Conservation (phyloP, 1,140 invertebrate genomes). For the Cydia splendana region DNA sequence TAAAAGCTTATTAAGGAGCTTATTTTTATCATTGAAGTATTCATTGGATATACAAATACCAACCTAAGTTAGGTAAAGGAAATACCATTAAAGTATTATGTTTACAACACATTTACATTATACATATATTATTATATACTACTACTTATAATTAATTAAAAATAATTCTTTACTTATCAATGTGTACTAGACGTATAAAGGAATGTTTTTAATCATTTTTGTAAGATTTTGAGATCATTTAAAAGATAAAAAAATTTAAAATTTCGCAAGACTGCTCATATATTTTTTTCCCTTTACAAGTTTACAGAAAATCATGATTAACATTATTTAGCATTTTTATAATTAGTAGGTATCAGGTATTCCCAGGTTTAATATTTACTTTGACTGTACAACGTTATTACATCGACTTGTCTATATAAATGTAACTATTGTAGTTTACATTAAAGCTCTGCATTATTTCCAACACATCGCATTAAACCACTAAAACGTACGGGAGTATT, state of each 20-base stretch:
- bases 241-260: not conserved
- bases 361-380: not conserved
- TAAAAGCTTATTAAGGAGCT: not conserved
- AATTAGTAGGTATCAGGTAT: not conserved
- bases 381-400: not conserved
- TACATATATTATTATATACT: too few species aligned
- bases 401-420: not conserved
- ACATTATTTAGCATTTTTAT: too few species aligned
- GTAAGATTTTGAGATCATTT: not conserved
- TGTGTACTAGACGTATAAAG: not conserved
- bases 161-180: not conserved
- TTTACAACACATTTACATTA: too few species aligned
- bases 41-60: not conserved
- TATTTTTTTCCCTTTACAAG: not conserved
- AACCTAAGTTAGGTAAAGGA: not conserved
- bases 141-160: too few species aligned
- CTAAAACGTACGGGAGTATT: not conserved
- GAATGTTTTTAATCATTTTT: not conserved
- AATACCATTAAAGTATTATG: not conserved
- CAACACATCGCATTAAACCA: not conserved
- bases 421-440: not conserved
- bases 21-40: not conserved
- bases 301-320: not conserved
- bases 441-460: not conserved
- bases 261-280: not conserved